Base-by-base conservation (phyloP, 2,797 vertebrate genomes). In the Merluccius polli region DNA sequence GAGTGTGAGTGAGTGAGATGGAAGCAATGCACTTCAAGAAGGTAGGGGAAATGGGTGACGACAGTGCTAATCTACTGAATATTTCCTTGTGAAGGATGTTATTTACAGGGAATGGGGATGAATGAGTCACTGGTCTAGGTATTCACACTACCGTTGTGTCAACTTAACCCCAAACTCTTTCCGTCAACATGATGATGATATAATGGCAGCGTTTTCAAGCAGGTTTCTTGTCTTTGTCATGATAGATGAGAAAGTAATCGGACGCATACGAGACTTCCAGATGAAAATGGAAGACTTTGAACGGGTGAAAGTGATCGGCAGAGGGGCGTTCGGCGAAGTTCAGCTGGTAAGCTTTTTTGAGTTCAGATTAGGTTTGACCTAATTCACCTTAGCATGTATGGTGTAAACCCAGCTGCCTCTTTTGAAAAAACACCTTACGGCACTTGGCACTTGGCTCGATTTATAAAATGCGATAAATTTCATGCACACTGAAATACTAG, bases 271-370 rank as follows among this genome's bases (percentile, higher is more conserved):
- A 89, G 94, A 95, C 83, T 93, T 99, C 70, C 97, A 98, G 89
- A 98, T 98, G 97, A 99, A 96, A 89, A 96, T 95, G 21, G 98
- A 99, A 85, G 98, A 99, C 90, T 99, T 98, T 76, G 98, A 99
- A 84, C 93, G 96, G 85, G 97, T 99, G 65, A 99, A 99, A 93
- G 96, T 99, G 82, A 99, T 99, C n/a, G 98, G 98, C 82, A 95
- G 97, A 93, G 97, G 97, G 38, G 97, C 98, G 30, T 99, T 99
- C 88, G 98, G 98, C 44, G 97, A 99, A 93, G 98, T 99, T 48
- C 97, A 99, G 24, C 90, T 99, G 95, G 98, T 99, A 93, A 96
- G 86, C 84, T 18, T 31, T 52, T 12, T 11, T 52, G 44, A 4
- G 18, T 52, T 52, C 2, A 21, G 44, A 38, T 38, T 41, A 15